Evolutionary conservation across 2,113 vertebrate species (phyloP).

Genomic region (Pardalotus punctatus): DNA sequence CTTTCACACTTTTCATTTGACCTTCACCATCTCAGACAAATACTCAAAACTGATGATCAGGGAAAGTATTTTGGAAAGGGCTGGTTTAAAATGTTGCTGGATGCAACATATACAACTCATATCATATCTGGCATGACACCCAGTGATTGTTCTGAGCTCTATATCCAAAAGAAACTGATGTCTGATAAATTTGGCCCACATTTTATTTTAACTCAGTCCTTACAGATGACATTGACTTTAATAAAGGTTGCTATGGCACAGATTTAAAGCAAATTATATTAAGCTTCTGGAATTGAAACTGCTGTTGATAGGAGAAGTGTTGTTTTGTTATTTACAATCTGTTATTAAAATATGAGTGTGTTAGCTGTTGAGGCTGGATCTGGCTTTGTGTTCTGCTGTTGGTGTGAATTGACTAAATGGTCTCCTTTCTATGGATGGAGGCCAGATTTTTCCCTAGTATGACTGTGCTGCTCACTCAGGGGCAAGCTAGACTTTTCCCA

Average conservation of each 20-base stretch:
- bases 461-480: not conserved
- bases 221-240: slow-evolving; percentile 40
- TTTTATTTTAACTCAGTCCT: slow-evolving; percentile 24
- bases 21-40: slow-evolving; percentile 13
- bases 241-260: slow-evolving; percentile 23
- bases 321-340: not conserved
- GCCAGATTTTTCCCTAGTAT: not conserved
- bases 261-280: not conserved
- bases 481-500: not conserved
- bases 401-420: not conserved
- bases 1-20: slow-evolving; percentile 30
- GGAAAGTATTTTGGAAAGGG: not conserved
- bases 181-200: slow-evolving; percentile 10
- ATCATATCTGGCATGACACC: not conserved
- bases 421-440: not conserved
- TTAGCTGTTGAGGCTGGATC: not conserved
- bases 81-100: not conserved
- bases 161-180: not conserved
- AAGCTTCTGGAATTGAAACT: not conserved
- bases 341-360: not conserved
- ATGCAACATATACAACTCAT: not conserved
- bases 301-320: not conserved
- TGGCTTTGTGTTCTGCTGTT: not conserved
- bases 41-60: not conserved
- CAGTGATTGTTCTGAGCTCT: not conserved